Evolutionary conservation across 2,113 vertebrate genomes (phyloP).

Genomic region (Isurus oxyrinchus): DNA sequence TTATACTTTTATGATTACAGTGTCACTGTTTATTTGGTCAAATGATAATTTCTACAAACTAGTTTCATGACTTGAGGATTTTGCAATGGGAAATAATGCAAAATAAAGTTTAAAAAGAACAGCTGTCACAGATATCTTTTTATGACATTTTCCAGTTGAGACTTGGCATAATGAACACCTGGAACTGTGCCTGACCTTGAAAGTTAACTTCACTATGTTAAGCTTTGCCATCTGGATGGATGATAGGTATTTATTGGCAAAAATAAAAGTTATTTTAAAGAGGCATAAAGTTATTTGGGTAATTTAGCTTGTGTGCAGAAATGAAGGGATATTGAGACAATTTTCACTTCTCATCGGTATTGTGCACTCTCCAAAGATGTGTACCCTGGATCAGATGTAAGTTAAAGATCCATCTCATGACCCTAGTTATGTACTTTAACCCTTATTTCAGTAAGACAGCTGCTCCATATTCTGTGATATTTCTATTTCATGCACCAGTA

Average conservation of each 20-base stretch:
- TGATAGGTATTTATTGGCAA: neutral
- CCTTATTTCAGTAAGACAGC: neutral
- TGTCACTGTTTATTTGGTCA: neutral
- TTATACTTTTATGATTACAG: too few relatives aligned
- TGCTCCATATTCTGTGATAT: slow-evolving; percentile 7
- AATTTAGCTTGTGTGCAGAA: neutral
- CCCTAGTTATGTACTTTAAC: neutral
- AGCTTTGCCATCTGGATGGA: neutral
- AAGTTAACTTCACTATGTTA: neutral
- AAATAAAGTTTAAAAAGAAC: neutral
- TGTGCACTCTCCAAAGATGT: neutral
- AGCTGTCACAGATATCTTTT: neutral
- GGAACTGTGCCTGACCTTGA: neutral
- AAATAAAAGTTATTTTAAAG: neutral
- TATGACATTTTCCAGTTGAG: neutral
- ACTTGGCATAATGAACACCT: neutral
- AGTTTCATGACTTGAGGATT: neutral
- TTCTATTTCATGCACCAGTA: slow-evolving; percentile 30
- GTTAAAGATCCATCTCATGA: neutral
- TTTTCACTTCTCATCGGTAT: neutral
- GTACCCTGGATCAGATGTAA: neutral
- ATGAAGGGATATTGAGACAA: neutral
- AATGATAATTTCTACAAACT: neutral
- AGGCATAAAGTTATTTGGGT: neutral
- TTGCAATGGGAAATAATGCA: neutral